Evolutionary conservation across 2,888 invertebrate species (phyloP), one percentile per base, ranked within the genome.

Genomic region (Drosophila subquinaria): DNA sequence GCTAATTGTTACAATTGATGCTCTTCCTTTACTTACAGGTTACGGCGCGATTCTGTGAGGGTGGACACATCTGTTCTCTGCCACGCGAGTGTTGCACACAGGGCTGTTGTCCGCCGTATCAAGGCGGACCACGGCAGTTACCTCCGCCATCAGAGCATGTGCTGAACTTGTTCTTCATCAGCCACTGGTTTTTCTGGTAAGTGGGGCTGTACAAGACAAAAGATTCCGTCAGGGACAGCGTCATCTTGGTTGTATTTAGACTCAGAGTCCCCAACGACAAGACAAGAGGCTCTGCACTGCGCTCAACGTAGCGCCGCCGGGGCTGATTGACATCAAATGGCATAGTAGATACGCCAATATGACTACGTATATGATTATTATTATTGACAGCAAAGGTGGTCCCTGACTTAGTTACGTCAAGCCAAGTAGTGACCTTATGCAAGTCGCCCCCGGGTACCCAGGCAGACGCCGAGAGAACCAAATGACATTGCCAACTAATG

Each of bases 71-170:
- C 78, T 97, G 97, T 91, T 95, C 96, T 71, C 94, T 95, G 81
- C 95, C 95, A 76, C 96, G 96, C 93, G 95, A 95, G 91, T 97
- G 97, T 93, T 97, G 97, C 93, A 96, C 93, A 20, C 93, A 93
- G 86, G 94, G 94, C n/a, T 95, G 95, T 93, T 96, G 94, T 92
- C 94, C 93, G 40, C 92, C 93, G 17, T 92, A 93, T 65, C 93
- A 92, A 73, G 92, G 91, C 76, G 92, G 92, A 76, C 91, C 92
- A 76, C 89, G 93, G 75, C 92, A 94, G 89, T 92, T 94, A 86
- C 93, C 93, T 90, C 93, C 94, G 27, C 94, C 94, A 52, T 92
- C 94, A 64, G 93, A 93, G 76, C 94, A 94, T 86, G 93, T 95
- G 91, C 94, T 95, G 87, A 95, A 94, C 90, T 94, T 95, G 80